Percentiles rank a stretch among this genome's conserved stretches.
These are phyloP conservation scores for Lepidochitona cinerea DNA, from an alignment of 2,888 invertebrate species.

Conservation along the genomic window DNA sequence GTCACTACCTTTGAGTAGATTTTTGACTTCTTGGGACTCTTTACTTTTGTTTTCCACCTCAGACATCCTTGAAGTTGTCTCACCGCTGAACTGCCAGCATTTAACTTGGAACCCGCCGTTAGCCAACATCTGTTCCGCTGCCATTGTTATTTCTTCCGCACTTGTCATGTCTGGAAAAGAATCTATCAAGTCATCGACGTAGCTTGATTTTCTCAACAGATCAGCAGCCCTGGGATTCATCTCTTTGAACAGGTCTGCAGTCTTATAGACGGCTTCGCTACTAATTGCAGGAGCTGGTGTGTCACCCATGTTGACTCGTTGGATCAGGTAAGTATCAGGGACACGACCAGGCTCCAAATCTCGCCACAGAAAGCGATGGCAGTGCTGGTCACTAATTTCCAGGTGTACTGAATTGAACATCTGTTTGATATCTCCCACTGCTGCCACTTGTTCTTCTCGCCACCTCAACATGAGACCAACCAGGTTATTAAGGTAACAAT, in stretches of 20 bases:
- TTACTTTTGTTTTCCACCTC: too few relatives aligned
- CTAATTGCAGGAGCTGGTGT: background rate
- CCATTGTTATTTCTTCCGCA: background rate
- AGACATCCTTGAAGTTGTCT: too few relatives aligned
- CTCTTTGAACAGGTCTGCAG: background rate
- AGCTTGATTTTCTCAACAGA: conserved; percentile 5
- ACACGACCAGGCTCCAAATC: background rate
- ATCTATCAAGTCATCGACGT: conserved; percentile 7
- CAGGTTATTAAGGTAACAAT: too few relatives aligned
- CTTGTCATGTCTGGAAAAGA: background rate
- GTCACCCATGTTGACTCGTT: background rate
- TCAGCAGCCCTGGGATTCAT: background rate
- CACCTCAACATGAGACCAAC: conserved; percentile 1
- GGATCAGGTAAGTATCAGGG: conserved; percentile 6
- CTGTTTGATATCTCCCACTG: conserved; percentile 6
- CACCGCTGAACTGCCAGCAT: background rate
- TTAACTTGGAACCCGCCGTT: conserved; percentile 2
- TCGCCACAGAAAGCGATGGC: conserved; percentile 11
- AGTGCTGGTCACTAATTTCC: background rate
- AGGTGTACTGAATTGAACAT: conserved; percentile 1
- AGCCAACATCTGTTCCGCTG: background rate
- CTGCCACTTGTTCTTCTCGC: background rate
- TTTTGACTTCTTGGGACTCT: background rate
- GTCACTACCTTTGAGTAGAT: background rate
- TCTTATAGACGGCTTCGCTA: background rate